Evolutionary conservation across 64 coral and sea anemone genomes (phyloP).

Genomic region (Pocillopora damicornis): DNA sequence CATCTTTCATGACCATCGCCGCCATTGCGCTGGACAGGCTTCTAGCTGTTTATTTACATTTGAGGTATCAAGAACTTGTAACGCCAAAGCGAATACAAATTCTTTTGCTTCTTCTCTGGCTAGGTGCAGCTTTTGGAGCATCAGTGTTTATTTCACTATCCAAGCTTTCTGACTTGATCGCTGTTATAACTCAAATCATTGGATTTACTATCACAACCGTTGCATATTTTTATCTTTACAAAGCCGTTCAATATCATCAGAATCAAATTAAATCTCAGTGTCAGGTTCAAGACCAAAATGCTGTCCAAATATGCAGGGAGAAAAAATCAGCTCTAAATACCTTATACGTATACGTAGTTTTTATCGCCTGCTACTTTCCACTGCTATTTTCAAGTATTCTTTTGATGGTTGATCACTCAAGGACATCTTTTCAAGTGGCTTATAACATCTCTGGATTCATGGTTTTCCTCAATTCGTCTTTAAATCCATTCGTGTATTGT

Average conservation of each 20-base stretch:
- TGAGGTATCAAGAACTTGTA: slow-evolving; percentile 44
- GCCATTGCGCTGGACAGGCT: slow-evolving; percentile 37
- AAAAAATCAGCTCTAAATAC: slow-evolving; percentile 14
- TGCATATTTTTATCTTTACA: slow-evolving; percentile 20
- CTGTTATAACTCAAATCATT: slow-evolving; percentile 10
- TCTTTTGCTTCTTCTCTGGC: slow-evolving; percentile 5
- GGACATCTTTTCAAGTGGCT: not conserved
- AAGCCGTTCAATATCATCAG: slow-evolving; percentile 31
- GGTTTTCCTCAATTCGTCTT: slow-evolving; percentile 32
- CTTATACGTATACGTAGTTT: slow-evolving; percentile 18
- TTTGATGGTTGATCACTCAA: not conserved
- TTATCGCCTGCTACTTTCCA: slow-evolving; percentile 14
- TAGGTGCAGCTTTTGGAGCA: not conserved
- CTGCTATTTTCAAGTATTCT: not conserved
- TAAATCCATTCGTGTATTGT: slow-evolving; percentile 51
- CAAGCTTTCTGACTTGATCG: slow-evolving; percentile 1
- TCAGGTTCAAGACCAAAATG: not conserved
- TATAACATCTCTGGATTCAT: slow-evolving; percentile 17
- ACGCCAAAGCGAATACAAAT: slow-evolving; percentile 8
- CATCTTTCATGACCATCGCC: slow-evolving; percentile 40
- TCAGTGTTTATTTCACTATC: not conserved
- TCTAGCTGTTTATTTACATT: slow-evolving; percentile 31
- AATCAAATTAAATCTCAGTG: slow-evolving; percentile 37
- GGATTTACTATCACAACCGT: slow-evolving; percentile 1
- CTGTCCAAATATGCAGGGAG: not conserved